phyloP scores from a whole-genome alignment of 2,113 vertebrate genomes.

The Leiothrix lutea region DNA sequence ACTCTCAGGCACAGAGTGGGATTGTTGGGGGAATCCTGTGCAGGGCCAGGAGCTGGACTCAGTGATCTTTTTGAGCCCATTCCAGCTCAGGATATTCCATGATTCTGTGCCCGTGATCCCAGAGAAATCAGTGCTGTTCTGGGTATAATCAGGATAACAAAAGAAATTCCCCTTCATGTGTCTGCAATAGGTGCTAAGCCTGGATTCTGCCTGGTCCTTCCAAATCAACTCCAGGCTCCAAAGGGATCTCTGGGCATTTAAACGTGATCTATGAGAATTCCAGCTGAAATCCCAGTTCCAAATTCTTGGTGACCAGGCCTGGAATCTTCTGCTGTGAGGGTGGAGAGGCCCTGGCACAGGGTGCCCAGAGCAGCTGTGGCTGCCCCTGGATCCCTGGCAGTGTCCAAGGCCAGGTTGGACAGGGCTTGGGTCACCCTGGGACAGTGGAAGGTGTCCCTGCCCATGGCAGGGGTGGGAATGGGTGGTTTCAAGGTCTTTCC shows the following conservation, averaged over 20 bases:
- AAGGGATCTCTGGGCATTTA: background rate
- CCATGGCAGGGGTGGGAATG: background rate
- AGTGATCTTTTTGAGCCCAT: background rate
- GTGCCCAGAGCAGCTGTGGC: background rate
- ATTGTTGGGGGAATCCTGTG: background rate
- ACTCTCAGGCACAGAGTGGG: background rate
- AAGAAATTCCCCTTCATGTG: background rate
- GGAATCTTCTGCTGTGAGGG: background rate
- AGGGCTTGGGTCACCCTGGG: background rate
- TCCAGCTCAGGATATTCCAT: background rate
- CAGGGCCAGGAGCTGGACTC: too few relatives aligned
- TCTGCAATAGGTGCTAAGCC: background rate
- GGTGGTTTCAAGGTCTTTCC: rapidly evolving
- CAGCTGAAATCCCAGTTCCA: background rate
- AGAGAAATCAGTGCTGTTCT: background rate
- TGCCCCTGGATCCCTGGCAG: background rate
- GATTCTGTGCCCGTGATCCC: background rate
- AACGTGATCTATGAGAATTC: background rate
- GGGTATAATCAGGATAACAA: background rate
- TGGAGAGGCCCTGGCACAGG: background rate
- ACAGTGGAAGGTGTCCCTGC: background rate
- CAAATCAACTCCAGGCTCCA: background rate
- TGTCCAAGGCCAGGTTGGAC: rapidly evolving
- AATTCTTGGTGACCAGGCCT: background rate
- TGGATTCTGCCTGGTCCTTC: background rate